Evolutionary conservation across 2,888 invertebrate species (phyloP), one percentile per base, ranked within the genome.

Genomic region (Pegoplata infirma): DNA sequence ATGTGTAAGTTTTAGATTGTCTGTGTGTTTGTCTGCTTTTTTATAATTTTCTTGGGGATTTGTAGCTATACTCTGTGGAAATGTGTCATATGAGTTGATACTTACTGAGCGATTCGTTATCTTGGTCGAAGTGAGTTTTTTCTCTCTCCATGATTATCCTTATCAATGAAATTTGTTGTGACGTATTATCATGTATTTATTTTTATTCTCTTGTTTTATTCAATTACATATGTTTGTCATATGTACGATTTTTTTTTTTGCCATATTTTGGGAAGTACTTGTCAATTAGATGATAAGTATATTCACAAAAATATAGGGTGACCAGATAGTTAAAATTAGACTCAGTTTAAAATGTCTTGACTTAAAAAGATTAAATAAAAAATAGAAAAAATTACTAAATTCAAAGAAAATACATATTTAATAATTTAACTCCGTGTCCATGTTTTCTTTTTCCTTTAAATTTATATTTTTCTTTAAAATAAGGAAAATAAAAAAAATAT

Each of bases 101-200:
- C n/a, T n/a, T n/a, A n/a, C n/a, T n/a, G n/a, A n/a, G n/a, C n/a
- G n/a, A n/a, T n/a, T n/a, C n/a, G n/a, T n/a, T n/a, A n/a, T n/a
- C n/a, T n/a, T n/a, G n/a, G n/a, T n/a, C n/a, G n/a, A n/a, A 23
- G 23, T 58, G 21, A 21, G 17, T 59, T 47, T 25, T 46, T 46
- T 23, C 47, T 8, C 10, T 51, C n/a, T n/a, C n/a, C 3, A 46
- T 25, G 46, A 46, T 47, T 28, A 46, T 61, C 46, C 59, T 46
- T 46, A 61, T 61, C 59, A 61, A 46, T 61, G n/a, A 61, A 61
- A 46, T 61, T 61, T 61, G n/a, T 47, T 61, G 46, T 61, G 28
- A 61, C 17, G 59, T 28, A 61, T 61, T 61, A 61, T 61, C 46
- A 46, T 46, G 46, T 25, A 19, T 46, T 61, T 61, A 46, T 61